These are phyloP conservation scores for Tiliacea citrago DNA, from an alignment of 2,888 invertebrate genomes.

Conservation along the genomic window DNA sequence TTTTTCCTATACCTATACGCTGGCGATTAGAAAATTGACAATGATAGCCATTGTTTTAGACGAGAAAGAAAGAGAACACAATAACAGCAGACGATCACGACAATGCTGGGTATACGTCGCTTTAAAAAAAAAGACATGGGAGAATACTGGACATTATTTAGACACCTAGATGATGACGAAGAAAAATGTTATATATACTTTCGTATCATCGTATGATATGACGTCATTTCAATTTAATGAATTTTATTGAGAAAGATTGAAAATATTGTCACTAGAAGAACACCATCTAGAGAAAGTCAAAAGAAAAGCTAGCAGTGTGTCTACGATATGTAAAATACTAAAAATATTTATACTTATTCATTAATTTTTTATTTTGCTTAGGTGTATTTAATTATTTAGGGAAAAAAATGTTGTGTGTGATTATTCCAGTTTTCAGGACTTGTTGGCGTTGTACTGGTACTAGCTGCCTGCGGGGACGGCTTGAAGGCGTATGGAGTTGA, in stretches of 20 bases:
- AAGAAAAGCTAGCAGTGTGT: neutral
- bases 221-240: neutral
- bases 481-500: neutral
- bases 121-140: neutral
- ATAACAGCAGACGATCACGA: neutral
- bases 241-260: neutral
- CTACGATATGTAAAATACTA: neutral
- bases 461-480: neutral
- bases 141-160: neutral
- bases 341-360: neutral
- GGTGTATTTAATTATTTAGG: neutral
- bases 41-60: neutral
- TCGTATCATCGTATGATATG: neutral
- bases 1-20: too few relatives aligned
- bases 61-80: too few relatives aligned
- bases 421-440: conserved; percentile 1
- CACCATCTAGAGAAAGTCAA: neutral
- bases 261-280: neutral
- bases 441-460: neutral
- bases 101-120: neutral
- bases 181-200: neutral
- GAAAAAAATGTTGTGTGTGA: neutral
- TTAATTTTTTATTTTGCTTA: neutral
- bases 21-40: neutral
- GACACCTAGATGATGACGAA: neutral